These are phyloP conservation scores for Meriones psammophilus DNA, from an alignment of 2,797 vertebrate genomes.

Conservation along the genomic window DNA sequence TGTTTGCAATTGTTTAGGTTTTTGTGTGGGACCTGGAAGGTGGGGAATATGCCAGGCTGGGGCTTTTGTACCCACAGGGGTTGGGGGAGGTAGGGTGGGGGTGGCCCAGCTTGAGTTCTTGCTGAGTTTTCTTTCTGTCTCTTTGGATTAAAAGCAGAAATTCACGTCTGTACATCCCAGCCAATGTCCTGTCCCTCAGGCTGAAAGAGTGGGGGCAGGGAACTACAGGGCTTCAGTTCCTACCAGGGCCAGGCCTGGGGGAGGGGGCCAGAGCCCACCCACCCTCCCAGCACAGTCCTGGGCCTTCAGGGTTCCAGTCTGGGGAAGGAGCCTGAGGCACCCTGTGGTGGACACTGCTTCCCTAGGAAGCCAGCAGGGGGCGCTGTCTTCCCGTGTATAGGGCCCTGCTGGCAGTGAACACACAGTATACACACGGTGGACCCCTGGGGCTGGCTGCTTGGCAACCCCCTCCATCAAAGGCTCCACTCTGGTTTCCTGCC, in stretches of 20 bases:
- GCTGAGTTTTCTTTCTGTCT: conserved; percentile 81
- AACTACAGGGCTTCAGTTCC: conserved; percentile 70
- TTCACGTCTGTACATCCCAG: conserved; percentile 72
- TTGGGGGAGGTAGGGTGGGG: conserved; percentile 62
- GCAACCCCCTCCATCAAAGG: conserved; percentile 44
- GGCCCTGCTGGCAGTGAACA: not conserved
- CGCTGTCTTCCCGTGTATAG: conserved; percentile 34
- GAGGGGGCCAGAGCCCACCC: conserved; percentile 61
- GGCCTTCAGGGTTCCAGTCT: not conserved
- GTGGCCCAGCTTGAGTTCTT: conserved; percentile 72
- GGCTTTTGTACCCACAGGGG: conserved; percentile 77
- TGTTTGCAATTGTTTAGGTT: conserved; percentile 81
- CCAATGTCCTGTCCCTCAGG: conserved; percentile 76
- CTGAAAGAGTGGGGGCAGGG: conserved; percentile 72
- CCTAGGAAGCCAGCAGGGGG: conserved; percentile 72
- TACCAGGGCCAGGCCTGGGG: conserved; percentile 12
- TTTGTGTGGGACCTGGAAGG: conserved; percentile 78
- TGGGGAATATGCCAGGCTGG: conserved; percentile 73
- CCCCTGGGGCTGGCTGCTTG: not conserved
- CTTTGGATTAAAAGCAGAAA: conserved; percentile 81
- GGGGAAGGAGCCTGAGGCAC: not conserved
- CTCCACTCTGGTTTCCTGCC: not conserved
- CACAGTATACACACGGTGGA: conserved; percentile 1
- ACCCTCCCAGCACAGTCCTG: not conserved
- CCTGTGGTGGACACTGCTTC: not conserved